These are phyloP conservation scores for Monoplex corrugatus DNA, from an alignment of 2,888 invertebrate genomes.

Conservation along the genomic window DNA sequence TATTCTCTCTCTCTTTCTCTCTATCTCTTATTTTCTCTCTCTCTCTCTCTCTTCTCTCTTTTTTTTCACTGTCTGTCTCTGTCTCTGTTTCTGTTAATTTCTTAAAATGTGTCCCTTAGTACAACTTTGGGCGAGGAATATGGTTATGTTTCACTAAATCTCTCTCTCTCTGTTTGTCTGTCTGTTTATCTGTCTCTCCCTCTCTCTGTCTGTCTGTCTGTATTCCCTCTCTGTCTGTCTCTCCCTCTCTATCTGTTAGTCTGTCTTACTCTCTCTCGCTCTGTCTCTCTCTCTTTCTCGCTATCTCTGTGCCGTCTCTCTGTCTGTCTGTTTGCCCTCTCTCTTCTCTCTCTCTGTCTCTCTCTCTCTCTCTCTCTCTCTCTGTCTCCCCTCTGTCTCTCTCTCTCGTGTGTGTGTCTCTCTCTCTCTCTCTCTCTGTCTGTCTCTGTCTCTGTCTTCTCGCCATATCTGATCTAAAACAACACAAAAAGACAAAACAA, in stretches of 20 bases:
- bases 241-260: too few species aligned
- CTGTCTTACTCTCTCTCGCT: too few species aligned
- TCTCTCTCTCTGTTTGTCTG: background rate
- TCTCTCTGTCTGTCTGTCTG: background rate
- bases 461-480: background rate
- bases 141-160: background rate
- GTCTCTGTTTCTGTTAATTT: background rate
- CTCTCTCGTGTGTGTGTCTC: background rate
- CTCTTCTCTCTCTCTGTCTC: background rate
- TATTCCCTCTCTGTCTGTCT: too few species aligned
- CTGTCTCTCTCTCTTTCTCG: background rate
- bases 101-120: background rate
- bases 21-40: too few species aligned
- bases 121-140: background rate
- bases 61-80: background rate
- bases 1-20: too few species aligned
- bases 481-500: background rate
- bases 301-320: background rate
- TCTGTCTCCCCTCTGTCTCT: background rate
- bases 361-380: background rate
- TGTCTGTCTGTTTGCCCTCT: background rate
- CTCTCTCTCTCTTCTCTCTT: background rate
- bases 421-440: background rate
- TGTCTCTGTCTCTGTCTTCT: background rate
- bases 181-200: background rate